Conservation (phyloP, 1,140 invertebrate species). For the Thaumatotibia leucotreta region DNA sequence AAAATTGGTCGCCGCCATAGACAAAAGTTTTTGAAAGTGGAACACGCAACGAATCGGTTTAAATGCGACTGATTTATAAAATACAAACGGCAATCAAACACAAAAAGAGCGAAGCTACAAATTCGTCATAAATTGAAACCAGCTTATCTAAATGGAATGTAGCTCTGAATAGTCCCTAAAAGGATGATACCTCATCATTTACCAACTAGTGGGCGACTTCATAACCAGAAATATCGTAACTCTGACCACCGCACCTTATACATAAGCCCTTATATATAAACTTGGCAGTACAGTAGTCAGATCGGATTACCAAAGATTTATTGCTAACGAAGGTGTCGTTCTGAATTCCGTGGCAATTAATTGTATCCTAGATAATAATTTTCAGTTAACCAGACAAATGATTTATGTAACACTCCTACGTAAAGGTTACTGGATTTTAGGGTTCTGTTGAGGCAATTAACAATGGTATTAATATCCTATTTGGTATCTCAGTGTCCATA, state of each 20-base stretch:
- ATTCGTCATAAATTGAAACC: background rate
- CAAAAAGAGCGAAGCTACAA: background rate
- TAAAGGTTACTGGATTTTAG: constrained; percentile 8
- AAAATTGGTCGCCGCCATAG: no score
- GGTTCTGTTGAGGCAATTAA: background rate
- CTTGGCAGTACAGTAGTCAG: constrained; percentile 21
- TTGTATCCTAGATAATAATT: constrained; percentile 42
- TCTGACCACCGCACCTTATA: background rate
- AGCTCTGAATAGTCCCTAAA: background rate
- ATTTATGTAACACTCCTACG: constrained; percentile 40
- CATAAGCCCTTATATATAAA: background rate
- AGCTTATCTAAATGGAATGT: background rate
- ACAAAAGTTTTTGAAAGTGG: no score
- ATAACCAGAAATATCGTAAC: background rate
- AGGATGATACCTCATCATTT: constrained; percentile 1
- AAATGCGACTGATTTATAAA: no score
- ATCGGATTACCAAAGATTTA: constrained; percentile 42
- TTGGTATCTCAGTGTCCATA: no score
- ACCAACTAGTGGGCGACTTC: background rate
- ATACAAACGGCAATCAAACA: no score
- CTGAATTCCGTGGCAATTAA: constrained; percentile 44
- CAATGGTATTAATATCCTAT: no score
- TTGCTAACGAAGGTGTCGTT: constrained; percentile 41
- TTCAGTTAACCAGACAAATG: constrained; percentile 41
- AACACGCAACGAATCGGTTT: no score